phyloP scores from a whole-genome alignment of 1,140 invertebrate genomes.

The Drosophila ironensis region DNA sequence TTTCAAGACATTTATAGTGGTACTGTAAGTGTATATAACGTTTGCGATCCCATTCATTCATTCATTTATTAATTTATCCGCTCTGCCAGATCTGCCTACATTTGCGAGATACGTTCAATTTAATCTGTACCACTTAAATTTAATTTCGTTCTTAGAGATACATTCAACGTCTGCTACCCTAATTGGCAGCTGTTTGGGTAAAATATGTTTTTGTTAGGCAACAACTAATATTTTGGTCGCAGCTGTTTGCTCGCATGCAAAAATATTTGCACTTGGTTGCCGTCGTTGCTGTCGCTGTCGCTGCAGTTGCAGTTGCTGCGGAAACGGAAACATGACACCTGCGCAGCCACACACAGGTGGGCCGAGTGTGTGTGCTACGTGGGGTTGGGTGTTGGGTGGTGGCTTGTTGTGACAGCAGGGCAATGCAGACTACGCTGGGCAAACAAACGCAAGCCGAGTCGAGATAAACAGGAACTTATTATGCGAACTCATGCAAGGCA shows the following conservation, averaged over 20 bases:
- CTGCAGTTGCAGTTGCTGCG: conserved; percentile 35
- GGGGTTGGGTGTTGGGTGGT: too few species aligned
- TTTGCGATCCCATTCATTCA: too few species aligned
- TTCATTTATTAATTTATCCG: too few species aligned
- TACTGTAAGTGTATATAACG: too few species aligned
- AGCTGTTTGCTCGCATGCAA: conserved; percentile 28
- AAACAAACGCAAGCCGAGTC: conserved; percentile 63
- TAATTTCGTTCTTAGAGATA: background rate
- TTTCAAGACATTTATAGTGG: too few species aligned
- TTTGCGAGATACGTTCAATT: too few species aligned
- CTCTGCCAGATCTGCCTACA: too few species aligned
- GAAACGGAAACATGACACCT: conserved; percentile 77
- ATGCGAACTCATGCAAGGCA: conserved; percentile 66
- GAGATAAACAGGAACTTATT: conserved; percentile 78
- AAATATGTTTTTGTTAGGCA: background rate
- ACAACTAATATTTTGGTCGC: background rate
- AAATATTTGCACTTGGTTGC: conserved; percentile 68
- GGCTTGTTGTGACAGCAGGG: too few species aligned
- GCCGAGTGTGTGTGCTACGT: too few species aligned
- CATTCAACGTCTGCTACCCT: background rate
- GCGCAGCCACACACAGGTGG: conserved; percentile 43
- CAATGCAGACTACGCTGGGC: conserved; percentile 30
- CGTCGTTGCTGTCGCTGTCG: conserved; percentile 20
- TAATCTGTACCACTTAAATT: background rate
- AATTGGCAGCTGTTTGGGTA: background rate